Conservation (phyloP, 2,888 invertebrate species). For the Ochropleura leucogaster region DNA sequence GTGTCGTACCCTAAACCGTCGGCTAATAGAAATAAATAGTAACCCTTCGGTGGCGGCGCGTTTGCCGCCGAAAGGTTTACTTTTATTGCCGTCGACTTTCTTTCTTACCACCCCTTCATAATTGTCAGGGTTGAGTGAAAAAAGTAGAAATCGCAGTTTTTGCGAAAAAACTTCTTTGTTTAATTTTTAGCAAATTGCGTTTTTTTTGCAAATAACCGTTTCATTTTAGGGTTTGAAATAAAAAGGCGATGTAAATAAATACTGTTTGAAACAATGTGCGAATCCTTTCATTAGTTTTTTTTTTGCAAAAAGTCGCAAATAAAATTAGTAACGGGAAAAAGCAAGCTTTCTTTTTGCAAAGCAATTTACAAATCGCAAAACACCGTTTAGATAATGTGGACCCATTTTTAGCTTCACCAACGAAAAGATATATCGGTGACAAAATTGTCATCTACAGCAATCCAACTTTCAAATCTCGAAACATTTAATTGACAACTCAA, state of each 20-base stretch:
- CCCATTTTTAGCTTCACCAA: neutral
- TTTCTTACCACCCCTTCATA: conserved; percentile 86
- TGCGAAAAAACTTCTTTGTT: conserved; percentile 78
- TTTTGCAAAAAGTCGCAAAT: conserved; percentile 50
- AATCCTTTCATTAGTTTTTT: conserved; percentile 56
- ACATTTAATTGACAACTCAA: conserved; percentile 50
- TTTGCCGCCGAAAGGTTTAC: conserved; percentile 88
- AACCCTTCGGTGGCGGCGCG: conserved; percentile 88
- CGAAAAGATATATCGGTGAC: neutral
- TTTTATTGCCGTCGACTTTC: conserved; percentile 88
- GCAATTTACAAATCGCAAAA: conserved; percentile 1
- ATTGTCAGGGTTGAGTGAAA: conserved; percentile 83
- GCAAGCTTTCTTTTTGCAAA: conserved; percentile 36
- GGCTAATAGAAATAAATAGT: conserved; percentile 87
- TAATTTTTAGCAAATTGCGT: conserved; percentile 70
- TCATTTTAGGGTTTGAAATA: conserved; percentile 55
- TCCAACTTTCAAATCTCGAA: conserved; percentile 7
- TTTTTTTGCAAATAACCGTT: conserved; percentile 71
- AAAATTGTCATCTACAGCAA: conserved; percentile 3
- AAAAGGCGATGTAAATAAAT: conserved; percentile 57
- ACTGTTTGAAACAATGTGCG: conserved; percentile 58
- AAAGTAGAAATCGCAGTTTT: conserved; percentile 78
- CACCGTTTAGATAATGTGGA: neutral
- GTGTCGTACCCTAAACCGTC: conserved; percentile 80
- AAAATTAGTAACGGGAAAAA: conserved; percentile 46